Evolutionary conservation across 2,888 invertebrate genomes (phyloP).

Genomic region (Bhutanitis thaidina): DNA sequence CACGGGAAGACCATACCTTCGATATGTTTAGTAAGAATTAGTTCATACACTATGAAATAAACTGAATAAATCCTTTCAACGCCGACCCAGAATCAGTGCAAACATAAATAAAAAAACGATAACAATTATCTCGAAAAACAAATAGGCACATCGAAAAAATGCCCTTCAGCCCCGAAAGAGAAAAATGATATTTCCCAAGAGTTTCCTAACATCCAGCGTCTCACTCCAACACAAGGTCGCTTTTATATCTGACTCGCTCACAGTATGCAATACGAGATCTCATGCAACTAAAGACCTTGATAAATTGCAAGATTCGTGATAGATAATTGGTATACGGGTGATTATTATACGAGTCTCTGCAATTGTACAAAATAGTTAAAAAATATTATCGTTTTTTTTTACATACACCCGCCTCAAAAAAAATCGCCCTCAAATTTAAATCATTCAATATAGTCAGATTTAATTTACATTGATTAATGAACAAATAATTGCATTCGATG

Average conservation of each 20-base stretch:
- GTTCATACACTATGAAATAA: slow-evolving; percentile 8
- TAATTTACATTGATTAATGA: slow-evolving; percentile 11
- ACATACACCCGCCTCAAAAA: background rate
- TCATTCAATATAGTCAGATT: background rate
- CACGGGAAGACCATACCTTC: background rate
- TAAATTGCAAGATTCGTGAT: slow-evolving; percentile 78
- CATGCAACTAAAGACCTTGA: slow-evolving; percentile 77
- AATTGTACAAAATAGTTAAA: slow-evolving; percentile 38
- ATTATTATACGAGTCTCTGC: slow-evolving; percentile 59
- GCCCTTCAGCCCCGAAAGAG: slow-evolving; percentile 74
- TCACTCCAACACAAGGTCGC: slow-evolving; percentile 64
- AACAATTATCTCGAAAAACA: slow-evolving; percentile 46
- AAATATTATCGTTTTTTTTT: slow-evolving; percentile 1
- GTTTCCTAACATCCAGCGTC: slow-evolving; percentile 70
- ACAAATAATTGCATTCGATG: slow-evolving; percentile 4
- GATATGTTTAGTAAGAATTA: background rate
- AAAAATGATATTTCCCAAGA: slow-evolving; percentile 76
- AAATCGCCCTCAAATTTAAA: background rate
- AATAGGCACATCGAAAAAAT: slow-evolving; percentile 57
- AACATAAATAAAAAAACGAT: slow-evolving; percentile 46
- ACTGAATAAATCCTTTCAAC: slow-evolving; percentile 42
- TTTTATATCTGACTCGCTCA: slow-evolving; percentile 52
- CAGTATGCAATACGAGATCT: slow-evolving; percentile 74
- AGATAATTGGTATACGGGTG: slow-evolving; percentile 75
- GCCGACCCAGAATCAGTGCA: slow-evolving; percentile 57